phyloP scores from a whole-genome alignment of 1,140 invertebrate species.

The Drusus annulatus region DNA sequence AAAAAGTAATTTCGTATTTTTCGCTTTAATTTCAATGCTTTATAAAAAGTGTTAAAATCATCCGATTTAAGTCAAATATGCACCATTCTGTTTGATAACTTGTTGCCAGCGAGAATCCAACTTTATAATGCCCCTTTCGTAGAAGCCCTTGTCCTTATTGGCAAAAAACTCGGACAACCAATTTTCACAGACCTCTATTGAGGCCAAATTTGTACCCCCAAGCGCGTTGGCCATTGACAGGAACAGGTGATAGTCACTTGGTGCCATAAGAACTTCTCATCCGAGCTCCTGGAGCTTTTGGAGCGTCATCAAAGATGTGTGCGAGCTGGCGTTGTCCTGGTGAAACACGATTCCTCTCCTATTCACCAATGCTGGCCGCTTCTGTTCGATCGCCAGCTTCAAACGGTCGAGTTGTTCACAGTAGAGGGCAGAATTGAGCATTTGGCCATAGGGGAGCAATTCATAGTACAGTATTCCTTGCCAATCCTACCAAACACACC shows the following conservation, averaged over 20 bases:
- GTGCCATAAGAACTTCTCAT: constrained; percentile 19
- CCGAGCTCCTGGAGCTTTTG: constrained; percentile 8
- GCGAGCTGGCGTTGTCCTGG: not conserved
- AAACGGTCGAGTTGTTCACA: constrained; percentile 21
- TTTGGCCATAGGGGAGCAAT: not conserved
- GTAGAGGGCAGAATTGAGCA: constrained; percentile 4
- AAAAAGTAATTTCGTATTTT: too few species aligned
- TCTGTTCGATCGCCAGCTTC: constrained; percentile 27
- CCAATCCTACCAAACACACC: too few species aligned
- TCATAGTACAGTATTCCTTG: too few species aligned
- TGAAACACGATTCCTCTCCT: constrained; percentile 18
- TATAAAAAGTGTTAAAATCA: too few species aligned
- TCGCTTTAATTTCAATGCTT: too few species aligned
- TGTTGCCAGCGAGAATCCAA: too few species aligned
- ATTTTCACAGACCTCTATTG: constrained; percentile 25
- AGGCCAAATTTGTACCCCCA: constrained; percentile 20
- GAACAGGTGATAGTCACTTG: not conserved
- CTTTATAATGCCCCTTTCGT: constrained; percentile 1
- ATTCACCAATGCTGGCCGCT: constrained; percentile 20
- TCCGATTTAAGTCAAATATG: too few species aligned
- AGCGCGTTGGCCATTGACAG: constrained; percentile 17
- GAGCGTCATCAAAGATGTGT: constrained; percentile 17
- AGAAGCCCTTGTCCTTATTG: constrained; percentile 8
- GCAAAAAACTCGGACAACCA: constrained; percentile 23
- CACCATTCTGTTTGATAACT: too few species aligned